These are phyloP conservation scores for Hassar affinis DNA, from an alignment of 2,113 vertebrate genomes.

Conservation along the genomic window DNA sequence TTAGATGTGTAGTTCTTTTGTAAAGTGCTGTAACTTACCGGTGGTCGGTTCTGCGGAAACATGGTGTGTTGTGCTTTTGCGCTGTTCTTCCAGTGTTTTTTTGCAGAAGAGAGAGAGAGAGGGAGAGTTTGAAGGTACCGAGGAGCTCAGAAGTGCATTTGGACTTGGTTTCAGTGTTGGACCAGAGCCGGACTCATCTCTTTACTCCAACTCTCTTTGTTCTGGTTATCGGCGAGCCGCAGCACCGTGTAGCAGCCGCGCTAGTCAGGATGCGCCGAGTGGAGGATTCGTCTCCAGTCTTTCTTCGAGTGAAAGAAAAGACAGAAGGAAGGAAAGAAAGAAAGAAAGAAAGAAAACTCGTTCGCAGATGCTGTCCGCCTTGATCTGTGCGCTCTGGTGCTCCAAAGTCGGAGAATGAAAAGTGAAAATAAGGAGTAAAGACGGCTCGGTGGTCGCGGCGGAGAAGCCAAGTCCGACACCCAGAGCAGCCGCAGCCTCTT, in stretches of 20 bases:
- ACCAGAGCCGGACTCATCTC: conserved; percentile 61
- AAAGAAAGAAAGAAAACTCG: conserved; percentile 35
- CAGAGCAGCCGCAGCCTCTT: conserved; percentile 74
- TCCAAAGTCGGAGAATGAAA: conserved; percentile 46
- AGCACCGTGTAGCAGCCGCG: conserved; percentile 42
- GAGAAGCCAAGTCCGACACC: conserved; percentile 63
- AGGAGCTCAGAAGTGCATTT: conserved; percentile 69
- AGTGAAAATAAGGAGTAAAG: conserved; percentile 49
- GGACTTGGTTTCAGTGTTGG: conserved; percentile 61
- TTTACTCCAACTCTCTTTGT: conserved; percentile 75
- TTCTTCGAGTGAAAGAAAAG: conserved; percentile 22
- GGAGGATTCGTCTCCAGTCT: conserved; percentile 53
- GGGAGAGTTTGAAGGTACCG: conserved; percentile 52
- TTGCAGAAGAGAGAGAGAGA: conserved; percentile 50
- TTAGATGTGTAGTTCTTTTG: background rate
- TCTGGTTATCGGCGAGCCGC: conserved; percentile 65
- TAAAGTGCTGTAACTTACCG: conserved; percentile 74
- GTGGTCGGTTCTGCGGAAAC: conserved; percentile 86
- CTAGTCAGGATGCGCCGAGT: conserved; percentile 45
- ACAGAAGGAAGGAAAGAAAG: conserved; percentile 35
- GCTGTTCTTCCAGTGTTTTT: conserved; percentile 43
- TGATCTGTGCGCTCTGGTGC: conserved; percentile 28
- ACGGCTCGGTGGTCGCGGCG: conserved; percentile 55
- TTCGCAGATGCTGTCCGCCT: conserved; percentile 42
- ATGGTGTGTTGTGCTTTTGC: conserved; percentile 57